Conservation (phyloP, 92 coral and sea anemone species). For the Nematostella vectensis region DNA sequence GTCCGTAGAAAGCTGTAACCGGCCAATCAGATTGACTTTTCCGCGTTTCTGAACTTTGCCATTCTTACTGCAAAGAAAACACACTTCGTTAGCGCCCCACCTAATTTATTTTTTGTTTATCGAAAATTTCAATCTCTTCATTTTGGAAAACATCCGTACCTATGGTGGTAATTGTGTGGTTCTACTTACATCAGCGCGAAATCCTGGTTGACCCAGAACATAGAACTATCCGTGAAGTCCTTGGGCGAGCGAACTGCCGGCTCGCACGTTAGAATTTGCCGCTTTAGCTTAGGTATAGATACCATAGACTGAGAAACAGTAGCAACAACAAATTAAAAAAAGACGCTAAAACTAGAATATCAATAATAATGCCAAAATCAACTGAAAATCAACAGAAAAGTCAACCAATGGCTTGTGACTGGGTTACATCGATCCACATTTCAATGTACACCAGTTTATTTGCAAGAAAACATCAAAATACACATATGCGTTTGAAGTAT, state of each 20-base stretch:
- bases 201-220: slow-evolving; percentile 87
- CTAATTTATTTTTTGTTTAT: too few species aligned
- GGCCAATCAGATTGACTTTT: slow-evolving; percentile 90
- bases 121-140: too few species aligned
- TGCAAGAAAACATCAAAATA: too few species aligned
- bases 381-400: background rate
- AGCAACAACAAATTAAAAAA: background rate
- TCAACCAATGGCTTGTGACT: too few species aligned
- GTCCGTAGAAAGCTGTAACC: slow-evolving; percentile 91
- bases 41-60: slow-evolving; percentile 94
- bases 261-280: slow-evolving; percentile 73
- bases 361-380: background rate
- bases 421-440: too few species aligned
- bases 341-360: background rate
- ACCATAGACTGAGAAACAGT: slow-evolving; percentile 58
- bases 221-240: slow-evolving; percentile 73
- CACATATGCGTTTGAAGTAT: too few species aligned
- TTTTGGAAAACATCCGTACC: too few species aligned
- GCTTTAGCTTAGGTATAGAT: slow-evolving; percentile 87
- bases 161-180: too few species aligned
- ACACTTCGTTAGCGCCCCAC: too few species aligned
- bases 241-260: slow-evolving; percentile 78
- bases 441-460: too few species aligned
- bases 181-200: slow-evolving; percentile 88
- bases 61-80: slow-evolving; percentile 59